Conservation (phyloP, 2,888 invertebrate genomes). For the Spodoptera littoralis region DNA sequence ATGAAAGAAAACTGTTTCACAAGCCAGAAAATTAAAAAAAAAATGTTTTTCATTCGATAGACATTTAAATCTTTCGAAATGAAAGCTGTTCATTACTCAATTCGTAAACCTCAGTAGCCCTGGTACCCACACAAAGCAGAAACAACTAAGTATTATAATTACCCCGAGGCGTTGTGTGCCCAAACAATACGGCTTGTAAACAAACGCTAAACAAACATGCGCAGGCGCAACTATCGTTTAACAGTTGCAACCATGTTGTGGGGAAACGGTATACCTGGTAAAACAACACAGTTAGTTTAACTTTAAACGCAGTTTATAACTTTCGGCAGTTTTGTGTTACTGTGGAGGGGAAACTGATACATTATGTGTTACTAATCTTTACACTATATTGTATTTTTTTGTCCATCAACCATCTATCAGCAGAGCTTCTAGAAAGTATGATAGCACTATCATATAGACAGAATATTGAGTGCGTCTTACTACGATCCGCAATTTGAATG, state of each 20-base stretch:
- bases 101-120: conserved; percentile 3
- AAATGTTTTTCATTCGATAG: too few relatives aligned
- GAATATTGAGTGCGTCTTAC: too few relatives aligned
- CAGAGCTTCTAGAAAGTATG: too few relatives aligned
- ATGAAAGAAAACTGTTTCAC: too few relatives aligned
- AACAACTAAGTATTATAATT: conserved; percentile 50
- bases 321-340: background rate
- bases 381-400: too few relatives aligned
- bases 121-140: conserved; percentile 29
- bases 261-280: conserved; percentile 27
- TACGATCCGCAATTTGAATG: too few relatives aligned
- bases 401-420: too few relatives aligned
- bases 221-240: conserved; percentile 33
- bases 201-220: conserved; percentile 47
- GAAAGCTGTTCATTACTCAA: background rate
- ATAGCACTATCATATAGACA: too few relatives aligned
- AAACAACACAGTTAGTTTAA: conserved; percentile 26
- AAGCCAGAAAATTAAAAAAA: too few relatives aligned
- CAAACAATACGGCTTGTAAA: conserved; percentile 44
- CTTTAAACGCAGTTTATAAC: conserved; percentile 16
- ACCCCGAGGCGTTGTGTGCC: conserved; percentile 36
- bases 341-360: too few relatives aligned
- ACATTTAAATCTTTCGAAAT: too few relatives aligned
- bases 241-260: conserved; percentile 43
- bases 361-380: too few relatives aligned